phyloP scores from a whole-genome alignment of 2,888 invertebrate genomes.

The Nematopogon swammerdamellus region DNA sequence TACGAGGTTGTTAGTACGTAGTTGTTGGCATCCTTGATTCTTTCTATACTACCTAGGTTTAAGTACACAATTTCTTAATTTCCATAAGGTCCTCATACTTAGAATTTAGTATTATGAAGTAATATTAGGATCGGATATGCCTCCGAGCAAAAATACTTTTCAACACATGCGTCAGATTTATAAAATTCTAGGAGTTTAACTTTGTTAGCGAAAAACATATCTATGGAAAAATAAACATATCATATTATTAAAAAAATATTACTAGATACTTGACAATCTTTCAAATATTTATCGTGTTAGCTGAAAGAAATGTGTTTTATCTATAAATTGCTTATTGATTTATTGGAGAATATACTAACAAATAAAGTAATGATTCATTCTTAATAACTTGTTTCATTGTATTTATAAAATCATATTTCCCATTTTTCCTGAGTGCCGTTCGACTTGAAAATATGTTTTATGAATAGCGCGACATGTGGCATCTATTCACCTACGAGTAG shows the following conservation, averaged over 20 bases:
- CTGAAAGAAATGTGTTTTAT: neutral
- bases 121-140: too few species aligned
- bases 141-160: neutral
- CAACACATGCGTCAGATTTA: neutral
- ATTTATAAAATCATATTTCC: too few species aligned
- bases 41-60: neutral
- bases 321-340: neutral
- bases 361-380: neutral
- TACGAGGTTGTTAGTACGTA: neutral
- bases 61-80: neutral
- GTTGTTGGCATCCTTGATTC: neutral
- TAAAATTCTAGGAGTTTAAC: conserved; percentile 8
- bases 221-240: conserved; percentile 8
- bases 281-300: neutral
- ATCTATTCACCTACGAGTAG: too few species aligned
- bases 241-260: conserved; percentile 4
- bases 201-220: conserved; percentile 6
- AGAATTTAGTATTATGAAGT: too few species aligned
- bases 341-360: neutral
- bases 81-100: too few species aligned
- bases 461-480: too few species aligned
- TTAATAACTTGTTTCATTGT: neutral
- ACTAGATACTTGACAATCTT: neutral
- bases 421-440: too few species aligned
- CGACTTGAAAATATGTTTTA: too few species aligned